These are phyloP conservation scores for Albula glossodonta DNA, from an alignment of 2,113 vertebrate genomes.

Conservation along the genomic window DNA sequence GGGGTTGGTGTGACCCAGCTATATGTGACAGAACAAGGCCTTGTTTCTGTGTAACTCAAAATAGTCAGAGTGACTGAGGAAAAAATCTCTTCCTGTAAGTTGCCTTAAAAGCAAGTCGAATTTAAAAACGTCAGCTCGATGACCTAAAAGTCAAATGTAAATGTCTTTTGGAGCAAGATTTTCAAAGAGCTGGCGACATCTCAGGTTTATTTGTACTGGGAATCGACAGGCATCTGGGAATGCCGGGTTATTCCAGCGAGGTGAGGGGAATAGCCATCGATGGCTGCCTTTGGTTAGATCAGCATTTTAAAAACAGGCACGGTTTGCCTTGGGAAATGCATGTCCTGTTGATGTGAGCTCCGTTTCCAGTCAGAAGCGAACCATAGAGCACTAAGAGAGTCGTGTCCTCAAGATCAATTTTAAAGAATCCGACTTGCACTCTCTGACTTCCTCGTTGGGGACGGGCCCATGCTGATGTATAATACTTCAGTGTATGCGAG, in stretches of 20 bases:
- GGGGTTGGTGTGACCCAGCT: no score
- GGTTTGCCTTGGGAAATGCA: background rate
- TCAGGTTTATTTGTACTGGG: background rate
- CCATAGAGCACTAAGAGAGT: background rate
- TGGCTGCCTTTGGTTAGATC: background rate
- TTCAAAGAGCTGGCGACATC: background rate
- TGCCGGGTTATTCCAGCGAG: background rate
- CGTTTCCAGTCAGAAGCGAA: background rate
- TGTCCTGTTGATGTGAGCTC: background rate
- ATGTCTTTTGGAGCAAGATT: background rate
- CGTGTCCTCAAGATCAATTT: background rate
- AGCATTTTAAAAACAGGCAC: background rate
- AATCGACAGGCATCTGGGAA: background rate
- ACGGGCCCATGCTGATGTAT: background rate
- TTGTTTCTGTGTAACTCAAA: background rate
- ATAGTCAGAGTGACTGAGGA: no score
- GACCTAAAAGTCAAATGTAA: background rate
- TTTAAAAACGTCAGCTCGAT: no score
- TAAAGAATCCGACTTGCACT: background rate
- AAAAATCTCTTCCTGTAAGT: no score
- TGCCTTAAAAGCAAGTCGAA: no score
- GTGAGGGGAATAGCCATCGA: background rate
- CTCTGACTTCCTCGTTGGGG: background rate
- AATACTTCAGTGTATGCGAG: background rate
- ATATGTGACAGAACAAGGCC: background rate